Evolutionary conservation across 2,113 vertebrate species (phyloP), one percentile per base, ranked within the genome.

Genomic region (Tapirus terrestris): DNA sequence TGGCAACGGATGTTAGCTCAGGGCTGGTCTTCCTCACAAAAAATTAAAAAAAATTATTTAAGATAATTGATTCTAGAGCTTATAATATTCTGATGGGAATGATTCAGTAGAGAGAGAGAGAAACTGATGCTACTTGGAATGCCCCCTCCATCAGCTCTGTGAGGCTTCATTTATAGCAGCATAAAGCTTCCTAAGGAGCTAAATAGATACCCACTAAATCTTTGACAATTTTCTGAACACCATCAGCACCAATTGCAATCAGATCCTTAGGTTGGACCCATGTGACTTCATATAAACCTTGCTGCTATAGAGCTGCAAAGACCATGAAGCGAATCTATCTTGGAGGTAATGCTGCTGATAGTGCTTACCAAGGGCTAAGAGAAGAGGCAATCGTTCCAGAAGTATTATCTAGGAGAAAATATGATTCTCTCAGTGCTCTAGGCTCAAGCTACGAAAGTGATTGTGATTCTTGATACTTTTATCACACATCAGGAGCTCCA

Each of bases 381-480:
- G 61, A 95, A 31, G 81, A 91, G 82, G 58, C 63, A 72, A 53
- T 88, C 68, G 53, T 27, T 68, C 25, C 58, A 91, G 29, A 86
- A 75, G 79, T 36, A 36, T 36, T 36, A 45, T 67, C 95, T 65
- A 25, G 53, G 60, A 85, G 65, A 95, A 95, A 81, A 89, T 76
- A 95, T 12, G 43, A 90, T 95, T 89, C 67, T 95, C 48, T 60
- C 21, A 70, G 82, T 29, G n/a, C 72, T 75, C 12, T 58, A 27
- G 63, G 95, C 45, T 94, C 77, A 91, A 85, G 77, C n/a, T 63
- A 70, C 27, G 29, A 91, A 83, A 27, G n/a, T 73, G 70, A 27
- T 61, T 95, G 60, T 89, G 61, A 88, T 92, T 84, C 39, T 53
- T 79, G 43, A 73, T 45, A 80, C 56, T 93, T 79, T 82, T 43